Conservation (phyloP, 2,113 vertebrate species). For the Aythya baeri region DNA sequence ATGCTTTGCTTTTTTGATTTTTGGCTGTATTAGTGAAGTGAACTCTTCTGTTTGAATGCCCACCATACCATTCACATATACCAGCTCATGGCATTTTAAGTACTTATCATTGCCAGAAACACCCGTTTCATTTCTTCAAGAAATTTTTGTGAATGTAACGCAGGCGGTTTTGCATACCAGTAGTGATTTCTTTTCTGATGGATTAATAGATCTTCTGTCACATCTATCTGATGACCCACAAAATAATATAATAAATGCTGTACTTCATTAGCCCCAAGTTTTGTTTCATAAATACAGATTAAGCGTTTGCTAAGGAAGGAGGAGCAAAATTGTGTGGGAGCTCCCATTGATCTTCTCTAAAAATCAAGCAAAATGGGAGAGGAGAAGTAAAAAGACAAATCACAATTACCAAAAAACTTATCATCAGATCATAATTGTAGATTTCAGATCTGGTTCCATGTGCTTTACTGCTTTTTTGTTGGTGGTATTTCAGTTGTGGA, state of each 20-base stretch:
- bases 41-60: slow-evolving; percentile 63
- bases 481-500: not conserved
- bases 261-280: not conserved
- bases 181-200: slow-evolving; percentile 67
- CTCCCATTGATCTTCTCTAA: not conserved
- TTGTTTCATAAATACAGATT: slow-evolving; percentile 1
- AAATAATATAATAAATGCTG: not conserved
- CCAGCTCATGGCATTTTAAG: slow-evolving; percentile 52
- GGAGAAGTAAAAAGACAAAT: not conserved
- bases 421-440: not conserved
- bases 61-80: slow-evolving; percentile 28
- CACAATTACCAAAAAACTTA: not conserved
- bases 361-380: not conserved
- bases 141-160: not conserved
- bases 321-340: not conserved
- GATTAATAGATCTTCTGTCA: slow-evolving; percentile 7
- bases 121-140: slow-evolving; percentile 29
- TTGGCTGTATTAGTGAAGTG: slow-evolving; percentile 57
- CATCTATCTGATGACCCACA: not conserved
- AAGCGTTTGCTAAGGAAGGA: not conserved
- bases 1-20: slow-evolving; percentile 61
- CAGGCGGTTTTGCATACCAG: not conserved
- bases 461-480: not conserved
- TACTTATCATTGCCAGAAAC: slow-evolving; percentile 32
- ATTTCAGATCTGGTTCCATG: not conserved